Evolutionary conservation across 2,113 vertebrate genomes (phyloP).

Genomic region (Lasiurus borealis): DNA sequence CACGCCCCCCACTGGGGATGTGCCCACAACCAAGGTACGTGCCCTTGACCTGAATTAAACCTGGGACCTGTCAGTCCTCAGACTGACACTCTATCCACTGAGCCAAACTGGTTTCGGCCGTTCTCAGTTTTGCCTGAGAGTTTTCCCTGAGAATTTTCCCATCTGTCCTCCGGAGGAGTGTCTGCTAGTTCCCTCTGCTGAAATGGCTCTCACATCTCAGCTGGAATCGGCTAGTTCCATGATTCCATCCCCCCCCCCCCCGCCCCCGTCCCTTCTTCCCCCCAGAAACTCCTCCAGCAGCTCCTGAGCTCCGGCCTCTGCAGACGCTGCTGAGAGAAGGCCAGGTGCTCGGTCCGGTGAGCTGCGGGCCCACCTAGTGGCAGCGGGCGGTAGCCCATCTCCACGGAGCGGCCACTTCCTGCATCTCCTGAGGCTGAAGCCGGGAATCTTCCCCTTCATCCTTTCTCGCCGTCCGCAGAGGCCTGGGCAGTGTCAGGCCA

Average conservation of each 20-base stretch:
- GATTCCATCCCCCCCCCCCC: too few relatives aligned
- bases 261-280: too few relatives aligned
- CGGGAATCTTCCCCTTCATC: too few relatives aligned
- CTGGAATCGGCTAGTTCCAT: neutral
- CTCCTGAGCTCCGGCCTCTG: neutral
- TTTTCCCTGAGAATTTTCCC: neutral
- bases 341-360: neutral
- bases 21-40: too few relatives aligned
- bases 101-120: too few relatives aligned
- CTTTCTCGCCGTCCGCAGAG: too few relatives aligned
- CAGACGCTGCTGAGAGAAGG: neutral
- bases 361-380: conserved; percentile 41
- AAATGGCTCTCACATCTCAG: neutral
- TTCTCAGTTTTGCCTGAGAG: neutral
- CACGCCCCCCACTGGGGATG: too few relatives aligned
- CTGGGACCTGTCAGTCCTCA: too few relatives aligned
- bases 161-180: neutral
- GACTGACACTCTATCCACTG: too few relatives aligned
- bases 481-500: neutral
- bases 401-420: neutral
- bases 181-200: conserved; percentile 18
- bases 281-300: neutral
- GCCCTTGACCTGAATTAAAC: too few relatives aligned
- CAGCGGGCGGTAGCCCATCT: neutral
- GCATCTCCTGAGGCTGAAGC: neutral